Base-by-base conservation (phyloP, 1,140 invertebrate genomes). In the Cotesia vestalis region DNA sequence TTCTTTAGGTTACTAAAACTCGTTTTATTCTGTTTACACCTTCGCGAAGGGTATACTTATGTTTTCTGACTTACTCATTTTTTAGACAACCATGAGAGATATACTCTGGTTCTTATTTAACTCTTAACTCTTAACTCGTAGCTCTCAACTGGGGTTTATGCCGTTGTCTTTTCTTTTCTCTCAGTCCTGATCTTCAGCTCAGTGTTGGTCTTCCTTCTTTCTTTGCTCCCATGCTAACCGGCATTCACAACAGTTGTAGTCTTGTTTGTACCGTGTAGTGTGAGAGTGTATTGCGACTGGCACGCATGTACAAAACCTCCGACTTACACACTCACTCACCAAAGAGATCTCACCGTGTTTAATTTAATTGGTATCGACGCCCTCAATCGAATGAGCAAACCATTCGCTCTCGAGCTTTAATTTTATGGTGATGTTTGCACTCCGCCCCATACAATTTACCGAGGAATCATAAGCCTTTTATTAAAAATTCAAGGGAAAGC, bases 341-440 rank as follows among this genome's bases (percentile, higher is more conserved):
- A 27, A 27, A 35, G 38, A 52, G 36, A 52, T 38, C 36, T 66
- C 63, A 46, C 38, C 63, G 73, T 78, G 77, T 80, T 81, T 81
- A 80, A 82, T 83, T 83, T 83, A 82, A 83, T 83, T 81, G 80
- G 78, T 78, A 83, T 81, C 80, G 79, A 81, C 82, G 82, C 78
- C 75, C 74, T 78, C 75, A 72, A 36, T 46, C 77, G 78, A 79
- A n/a, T 75, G 75, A 78, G 78, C 78, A 66, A 57, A 66, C 17
- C 12, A 35, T 71, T 55, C 35, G 5, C 34, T 55, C 36, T 12
- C 20, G 34, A 35, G 66, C 6, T 35, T 14, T 35, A 68, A 61
- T 61, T 61, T 61, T 27, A 27, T 61, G 59, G 27, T 61, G 59
- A 61, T 61, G 59, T 61, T 17, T 27, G 17, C 59, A 61, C 59